A percentile compares a stretch with the other conserved stretches of the same genome.
phyloP scores from a whole-genome alignment of 2,113 vertebrate genomes.

The Oreocharis arfaki region DNA sequence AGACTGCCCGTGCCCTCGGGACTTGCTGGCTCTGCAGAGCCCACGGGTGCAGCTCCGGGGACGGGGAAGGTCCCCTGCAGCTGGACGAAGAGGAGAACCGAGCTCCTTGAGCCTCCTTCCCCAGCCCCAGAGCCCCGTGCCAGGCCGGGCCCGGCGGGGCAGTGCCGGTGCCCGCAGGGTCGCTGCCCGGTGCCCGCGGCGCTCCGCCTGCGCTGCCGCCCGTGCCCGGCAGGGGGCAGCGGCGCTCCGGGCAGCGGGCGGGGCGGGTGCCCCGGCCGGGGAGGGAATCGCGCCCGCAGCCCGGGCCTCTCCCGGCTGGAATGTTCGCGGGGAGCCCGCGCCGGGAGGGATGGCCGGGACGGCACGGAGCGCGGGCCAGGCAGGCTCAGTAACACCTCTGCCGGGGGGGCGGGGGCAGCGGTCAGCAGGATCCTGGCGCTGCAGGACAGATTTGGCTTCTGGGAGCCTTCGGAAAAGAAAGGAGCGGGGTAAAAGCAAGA shows the following conservation, averaged over 20 bases:
- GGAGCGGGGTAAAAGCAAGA: rapidly evolving
- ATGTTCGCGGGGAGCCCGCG: rapidly evolving
- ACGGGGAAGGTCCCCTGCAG: background rate
- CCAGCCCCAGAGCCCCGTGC: background rate
- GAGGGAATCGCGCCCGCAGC: background rate
- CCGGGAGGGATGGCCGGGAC: background rate
- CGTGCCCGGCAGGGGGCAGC: slow-evolving; percentile 30
- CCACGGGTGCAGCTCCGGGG: background rate
- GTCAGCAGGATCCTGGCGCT: background rate
- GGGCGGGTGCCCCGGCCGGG: background rate
- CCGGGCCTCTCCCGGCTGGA: background rate
- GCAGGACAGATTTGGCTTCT: background rate
- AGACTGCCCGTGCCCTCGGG: background rate
- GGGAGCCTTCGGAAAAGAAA: background rate
- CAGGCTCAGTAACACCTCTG: background rate
- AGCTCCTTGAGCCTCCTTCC: rapidly evolving
- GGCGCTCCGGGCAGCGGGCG: background rate
- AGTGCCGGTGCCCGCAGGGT: rapidly evolving
- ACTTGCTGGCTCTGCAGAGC: background rate
- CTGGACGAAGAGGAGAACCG: rapidly evolving
- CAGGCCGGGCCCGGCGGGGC: background rate
- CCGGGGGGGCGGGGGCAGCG: background rate
- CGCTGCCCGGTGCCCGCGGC: rapidly evolving
- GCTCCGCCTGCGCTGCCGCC: background rate
- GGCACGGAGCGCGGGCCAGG: background rate